phyloP scores from a whole-genome alignment of 2,888 invertebrate genomes.

The Amblyteles armatorius region DNA sequence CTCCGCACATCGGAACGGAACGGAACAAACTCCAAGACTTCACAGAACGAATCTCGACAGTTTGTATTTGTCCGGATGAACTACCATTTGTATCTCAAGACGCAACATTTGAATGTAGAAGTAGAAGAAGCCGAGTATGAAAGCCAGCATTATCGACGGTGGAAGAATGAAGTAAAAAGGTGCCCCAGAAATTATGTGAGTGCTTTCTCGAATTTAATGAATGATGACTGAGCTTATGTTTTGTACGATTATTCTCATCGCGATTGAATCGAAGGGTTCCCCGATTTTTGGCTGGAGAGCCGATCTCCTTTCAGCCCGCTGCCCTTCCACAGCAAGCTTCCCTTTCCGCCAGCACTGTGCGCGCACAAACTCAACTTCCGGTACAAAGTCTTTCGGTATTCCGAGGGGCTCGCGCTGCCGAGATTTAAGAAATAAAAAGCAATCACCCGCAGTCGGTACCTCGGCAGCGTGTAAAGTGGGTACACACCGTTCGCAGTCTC shows the following conservation, averaged over 20 bases:
- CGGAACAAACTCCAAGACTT: slow-evolving; percentile 17
- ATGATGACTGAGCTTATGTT: not conserved
- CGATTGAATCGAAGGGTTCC: not conserved
- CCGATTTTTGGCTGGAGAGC: not conserved
- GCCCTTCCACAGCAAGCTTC: not conserved
- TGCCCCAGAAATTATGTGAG: not conserved
- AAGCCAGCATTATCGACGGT: slow-evolving; percentile 75
- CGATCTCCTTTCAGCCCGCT: not conserved
- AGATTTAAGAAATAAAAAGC: slow-evolving; percentile 19
- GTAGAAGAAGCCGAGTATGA: slow-evolving; percentile 79
- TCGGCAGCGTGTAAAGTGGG: slow-evolving; percentile 50
- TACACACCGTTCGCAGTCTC: slow-evolving; percentile 79
- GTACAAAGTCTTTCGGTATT: not conserved
- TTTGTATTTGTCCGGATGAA: slow-evolving; percentile 77
- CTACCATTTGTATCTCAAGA: slow-evolving; percentile 79
- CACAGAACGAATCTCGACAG: slow-evolving; percentile 78
- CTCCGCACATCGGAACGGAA: not conserved
- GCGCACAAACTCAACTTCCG: not conserved
- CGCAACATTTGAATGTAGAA: slow-evolving; percentile 79
- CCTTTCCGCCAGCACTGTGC: not conserved
- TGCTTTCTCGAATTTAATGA: not conserved
- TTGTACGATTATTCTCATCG: not conserved
- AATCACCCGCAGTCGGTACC: slow-evolving; percentile 24
- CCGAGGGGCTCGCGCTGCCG: not conserved
- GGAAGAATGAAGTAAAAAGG: not conserved